Conservation (phyloP, 2,888 invertebrate species). For the Elmis aenea region DNA sequence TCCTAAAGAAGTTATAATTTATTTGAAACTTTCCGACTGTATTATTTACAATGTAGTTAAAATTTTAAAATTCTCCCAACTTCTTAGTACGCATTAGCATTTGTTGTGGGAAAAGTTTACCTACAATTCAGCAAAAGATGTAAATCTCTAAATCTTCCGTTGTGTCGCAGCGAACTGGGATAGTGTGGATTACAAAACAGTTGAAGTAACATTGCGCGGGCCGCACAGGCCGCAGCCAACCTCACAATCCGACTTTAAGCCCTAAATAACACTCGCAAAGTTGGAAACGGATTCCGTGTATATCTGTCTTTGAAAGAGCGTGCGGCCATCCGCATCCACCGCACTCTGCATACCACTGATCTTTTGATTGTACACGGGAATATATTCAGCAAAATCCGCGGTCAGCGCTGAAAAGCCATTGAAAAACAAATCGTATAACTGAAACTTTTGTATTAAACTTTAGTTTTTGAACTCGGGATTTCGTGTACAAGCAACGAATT, state of each 20-base stretch:
- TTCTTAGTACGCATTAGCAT: too few relatives aligned
- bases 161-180: slow-evolving; percentile 12
- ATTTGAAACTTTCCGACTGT: too few relatives aligned
- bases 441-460: slow-evolving; percentile 30
- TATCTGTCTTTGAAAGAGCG: slow-evolving; percentile 20
- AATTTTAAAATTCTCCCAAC: too few relatives aligned
- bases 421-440: slow-evolving; percentile 18
- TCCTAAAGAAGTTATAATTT: too few relatives aligned
- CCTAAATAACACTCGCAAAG: slow-evolving; percentile 29
- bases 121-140: too few relatives aligned
- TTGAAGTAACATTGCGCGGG: slow-evolving; percentile 19
- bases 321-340: slow-evolving; percentile 18
- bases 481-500: neutral
- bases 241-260: slow-evolving; percentile 26
- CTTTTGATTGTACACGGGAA: slow-evolving; percentile 23
- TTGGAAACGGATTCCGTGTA: slow-evolving; percentile 24
- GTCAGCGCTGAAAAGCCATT: slow-evolving; percentile 16
- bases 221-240: slow-evolving; percentile 15
- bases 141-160: too few relatives aligned
- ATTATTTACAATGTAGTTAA: too few relatives aligned
- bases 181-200: slow-evolving; percentile 23
- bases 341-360: slow-evolving; percentile 28
- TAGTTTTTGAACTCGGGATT: slow-evolving; percentile 18
- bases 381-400: slow-evolving; percentile 22
- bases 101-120: too few relatives aligned